Evolutionary conservation across 2,113 vertebrate species (phyloP).

Genomic region (Empidonax alnorum): DNA sequence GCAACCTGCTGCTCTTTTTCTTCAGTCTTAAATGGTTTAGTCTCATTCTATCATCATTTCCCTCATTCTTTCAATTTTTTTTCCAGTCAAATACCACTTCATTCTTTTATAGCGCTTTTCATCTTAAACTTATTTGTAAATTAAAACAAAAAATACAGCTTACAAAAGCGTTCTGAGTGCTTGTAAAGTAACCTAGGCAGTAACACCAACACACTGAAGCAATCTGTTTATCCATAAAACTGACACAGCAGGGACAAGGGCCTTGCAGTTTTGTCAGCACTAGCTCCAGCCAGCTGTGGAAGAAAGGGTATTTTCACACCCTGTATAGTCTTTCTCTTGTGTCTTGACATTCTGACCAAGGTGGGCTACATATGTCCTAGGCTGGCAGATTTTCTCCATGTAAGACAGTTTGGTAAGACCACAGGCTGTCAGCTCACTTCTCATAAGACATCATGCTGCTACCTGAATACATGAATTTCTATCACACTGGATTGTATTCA

Average conservation of each 20-base stretch:
- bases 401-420: background rate
- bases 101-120: background rate
- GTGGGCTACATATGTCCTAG: background rate
- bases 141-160: background rate
- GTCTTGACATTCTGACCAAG: background rate
- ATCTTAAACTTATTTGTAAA: background rate
- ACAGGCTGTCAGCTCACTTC: background rate
- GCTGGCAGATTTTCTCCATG: background rate
- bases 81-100: background rate
- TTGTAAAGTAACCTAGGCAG: background rate
- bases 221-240: background rate
- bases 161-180: background rate
- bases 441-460: fast-evolving
- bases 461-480: background rate
- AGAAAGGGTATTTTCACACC: background rate
- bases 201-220: background rate
- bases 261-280: background rate
- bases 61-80: background rate
- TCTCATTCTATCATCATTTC: background rate
- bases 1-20: background rate
- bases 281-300: background rate
- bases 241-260: background rate
- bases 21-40: background rate
- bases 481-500: background rate
- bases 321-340: background rate